These are phyloP conservation scores for Pemphredon lugubris DNA, from an alignment of 2,888 invertebrate genomes.

Conservation along the genomic window DNA sequence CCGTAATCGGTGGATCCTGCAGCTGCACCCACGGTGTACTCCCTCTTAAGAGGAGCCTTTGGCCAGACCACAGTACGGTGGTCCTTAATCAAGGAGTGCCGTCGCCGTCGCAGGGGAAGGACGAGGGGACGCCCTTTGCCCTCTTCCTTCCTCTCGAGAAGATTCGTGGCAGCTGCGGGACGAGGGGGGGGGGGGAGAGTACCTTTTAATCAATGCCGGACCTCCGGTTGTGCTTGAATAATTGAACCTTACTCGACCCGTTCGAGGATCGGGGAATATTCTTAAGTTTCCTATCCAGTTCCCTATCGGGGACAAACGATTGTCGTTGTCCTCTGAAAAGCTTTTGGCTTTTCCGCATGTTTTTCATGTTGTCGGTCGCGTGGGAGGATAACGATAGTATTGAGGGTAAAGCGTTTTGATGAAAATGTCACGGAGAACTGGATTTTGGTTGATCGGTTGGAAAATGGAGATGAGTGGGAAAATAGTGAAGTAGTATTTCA, in stretches of 20 bases:
- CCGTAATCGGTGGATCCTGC: conserved; percentile 33
- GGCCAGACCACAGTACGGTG: background rate
- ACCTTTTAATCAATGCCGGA: conserved; percentile 65
- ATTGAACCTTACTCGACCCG: conserved; percentile 51
- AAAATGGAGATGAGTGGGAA: no score
- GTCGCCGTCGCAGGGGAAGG: background rate
- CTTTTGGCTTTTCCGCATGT: conserved; percentile 22
- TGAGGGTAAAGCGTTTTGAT: no score
- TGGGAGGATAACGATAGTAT: no score
- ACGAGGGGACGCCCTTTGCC: conserved; percentile 4
- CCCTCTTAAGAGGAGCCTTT: background rate
- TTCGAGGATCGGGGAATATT: conserved; percentile 53
- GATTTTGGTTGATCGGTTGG: no score
- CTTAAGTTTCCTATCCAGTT: conserved; percentile 35
- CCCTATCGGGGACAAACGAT: conserved; percentile 32
- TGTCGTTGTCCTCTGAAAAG: conserved; percentile 3
- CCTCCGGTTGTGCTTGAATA: conserved; percentile 60
- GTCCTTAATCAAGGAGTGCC: conserved; percentile 34
- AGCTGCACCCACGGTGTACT: conserved; percentile 14
- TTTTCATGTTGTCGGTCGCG: background rate
- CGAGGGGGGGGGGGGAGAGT: conserved; percentile 20
- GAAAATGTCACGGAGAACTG: no score
- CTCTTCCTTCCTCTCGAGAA: conserved; percentile 38
- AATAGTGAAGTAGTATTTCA: no score
- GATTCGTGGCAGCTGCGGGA: conserved; percentile 28